A percentile compares a stretch with the other conserved stretches of the same genome.
phyloP scores from a whole-genome alignment of 2,797 vertebrate genomes.

The Clamator glandarius region DNA sequence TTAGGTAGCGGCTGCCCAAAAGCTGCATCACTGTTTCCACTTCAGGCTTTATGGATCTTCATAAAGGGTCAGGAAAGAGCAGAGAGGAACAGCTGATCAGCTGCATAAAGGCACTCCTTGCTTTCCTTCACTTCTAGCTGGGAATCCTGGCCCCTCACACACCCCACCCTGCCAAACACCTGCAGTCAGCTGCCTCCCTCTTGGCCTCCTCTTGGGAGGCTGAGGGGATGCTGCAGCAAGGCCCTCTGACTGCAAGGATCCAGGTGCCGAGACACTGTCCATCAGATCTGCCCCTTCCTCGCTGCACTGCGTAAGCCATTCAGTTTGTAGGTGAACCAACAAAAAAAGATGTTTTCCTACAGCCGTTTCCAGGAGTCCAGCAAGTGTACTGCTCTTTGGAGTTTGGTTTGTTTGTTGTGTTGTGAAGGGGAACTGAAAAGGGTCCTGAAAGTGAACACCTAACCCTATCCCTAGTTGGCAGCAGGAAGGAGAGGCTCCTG shows the following conservation, averaged over 20 bases:
- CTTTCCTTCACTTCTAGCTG: neutral
- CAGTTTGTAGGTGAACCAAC: neutral
- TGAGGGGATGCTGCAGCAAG: neutral
- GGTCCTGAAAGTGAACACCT: neutral
- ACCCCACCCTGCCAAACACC: neutral
- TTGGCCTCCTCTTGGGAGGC: neutral
- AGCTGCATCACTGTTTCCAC: conserved; percentile 6
- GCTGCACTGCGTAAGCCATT: accelerated
- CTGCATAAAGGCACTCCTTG: neutral
- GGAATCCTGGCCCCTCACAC: neutral
- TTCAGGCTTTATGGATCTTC: conserved; percentile 3
- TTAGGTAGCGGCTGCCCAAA: neutral
- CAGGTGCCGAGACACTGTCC: accelerated
- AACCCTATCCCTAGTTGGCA: neutral
- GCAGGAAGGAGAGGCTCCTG: neutral
- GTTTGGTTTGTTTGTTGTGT: neutral
- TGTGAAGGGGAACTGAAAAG: neutral
- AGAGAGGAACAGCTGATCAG: neutral
- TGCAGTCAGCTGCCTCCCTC: neutral
- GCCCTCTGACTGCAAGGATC: neutral
- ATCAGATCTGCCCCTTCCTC: neutral
- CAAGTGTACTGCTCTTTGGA: neutral
- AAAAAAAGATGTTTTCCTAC: neutral
- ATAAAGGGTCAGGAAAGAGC: neutral
- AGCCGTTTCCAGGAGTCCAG: neutral